phyloP scores from a whole-genome alignment of 2,888 invertebrate species.

The Brenthis daphne region DNA sequence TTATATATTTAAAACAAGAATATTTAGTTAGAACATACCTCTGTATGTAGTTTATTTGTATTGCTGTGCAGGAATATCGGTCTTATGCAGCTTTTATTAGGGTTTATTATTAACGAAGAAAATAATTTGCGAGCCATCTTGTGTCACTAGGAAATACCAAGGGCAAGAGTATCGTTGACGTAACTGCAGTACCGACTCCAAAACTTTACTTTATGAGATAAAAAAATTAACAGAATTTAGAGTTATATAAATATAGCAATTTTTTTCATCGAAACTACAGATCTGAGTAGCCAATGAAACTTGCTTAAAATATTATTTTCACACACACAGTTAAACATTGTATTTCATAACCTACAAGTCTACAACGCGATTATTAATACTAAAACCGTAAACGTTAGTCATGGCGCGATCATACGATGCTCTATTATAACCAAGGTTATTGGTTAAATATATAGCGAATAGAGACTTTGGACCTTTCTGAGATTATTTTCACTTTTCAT shows the following conservation, averaged over 20 bases:
- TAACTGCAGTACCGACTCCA: slow-evolving; percentile 1
- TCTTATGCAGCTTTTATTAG: slow-evolving; percentile 38
- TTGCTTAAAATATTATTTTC: neutral
- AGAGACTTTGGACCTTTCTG: slow-evolving; percentile 1
- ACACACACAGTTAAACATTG: neutral
- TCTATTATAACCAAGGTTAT: neutral
- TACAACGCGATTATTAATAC: neutral
- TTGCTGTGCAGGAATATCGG: slow-evolving; percentile 31
- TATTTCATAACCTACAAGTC: slow-evolving; percentile 6
- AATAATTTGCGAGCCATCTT: slow-evolving; percentile 55
- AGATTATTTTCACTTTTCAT: neutral
- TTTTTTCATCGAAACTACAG: too few relatives aligned
- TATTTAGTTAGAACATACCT: slow-evolving; percentile 32
- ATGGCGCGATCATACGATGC: too few relatives aligned
- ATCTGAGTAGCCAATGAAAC: neutral
- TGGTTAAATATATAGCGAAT: neutral
- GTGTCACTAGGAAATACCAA: slow-evolving; percentile 4
- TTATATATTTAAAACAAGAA: neutral
- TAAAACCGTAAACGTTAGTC: neutral
- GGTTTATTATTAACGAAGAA: slow-evolving; percentile 48
- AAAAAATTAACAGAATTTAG: too few relatives aligned
- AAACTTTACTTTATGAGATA: neutral
- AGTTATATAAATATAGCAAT: too few relatives aligned
- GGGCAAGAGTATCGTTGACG: slow-evolving; percentile 4
- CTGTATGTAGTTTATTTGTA: slow-evolving; percentile 34